Conservation (phyloP, 2,888 invertebrate species). For the Drosophila nigritarsus region DNA sequence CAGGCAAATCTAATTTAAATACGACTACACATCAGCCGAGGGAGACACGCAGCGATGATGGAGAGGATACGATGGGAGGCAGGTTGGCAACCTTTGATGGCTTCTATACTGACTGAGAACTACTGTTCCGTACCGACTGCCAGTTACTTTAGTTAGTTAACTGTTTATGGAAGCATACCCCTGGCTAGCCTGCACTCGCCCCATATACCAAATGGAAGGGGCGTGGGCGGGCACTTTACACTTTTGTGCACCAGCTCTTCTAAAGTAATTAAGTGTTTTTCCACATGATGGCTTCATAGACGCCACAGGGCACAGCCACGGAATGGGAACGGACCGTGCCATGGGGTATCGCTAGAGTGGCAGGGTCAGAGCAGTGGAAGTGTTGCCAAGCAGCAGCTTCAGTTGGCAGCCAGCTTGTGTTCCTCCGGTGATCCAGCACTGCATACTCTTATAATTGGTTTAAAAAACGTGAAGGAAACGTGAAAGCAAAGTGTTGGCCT, state of each 20-base stretch:
- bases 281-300: constrained; percentile 79
- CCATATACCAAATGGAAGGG: constrained; percentile 27
- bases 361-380: constrained; percentile 11
- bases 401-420: constrained; percentile 24
- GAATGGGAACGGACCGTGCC: neutral
- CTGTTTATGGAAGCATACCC: constrained; percentile 69
- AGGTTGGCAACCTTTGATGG: constrained; percentile 69
- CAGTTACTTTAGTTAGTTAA: constrained; percentile 79
- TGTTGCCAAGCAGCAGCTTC: constrained; percentile 45
- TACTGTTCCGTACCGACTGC: constrained; percentile 40
- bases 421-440: constrained; percentile 35
- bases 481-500: constrained; percentile 66
- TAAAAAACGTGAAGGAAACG: constrained; percentile 70
- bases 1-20: constrained; percentile 81
- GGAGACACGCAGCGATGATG: neutral
- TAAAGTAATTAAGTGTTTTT: constrained; percentile 78
- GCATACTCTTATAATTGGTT: constrained; percentile 77
- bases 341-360: neutral
- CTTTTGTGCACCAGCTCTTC: constrained; percentile 78
- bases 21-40: constrained; percentile 70
- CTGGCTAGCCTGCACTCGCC: constrained; percentile 1
- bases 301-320: constrained; percentile 35
- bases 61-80: neutral
- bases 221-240: constrained; percentile 76
- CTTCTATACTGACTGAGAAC: constrained; percentile 35